Base-by-base conservation (phyloP, 2,888 invertebrate species). In the Parnassius apollo region DNA sequence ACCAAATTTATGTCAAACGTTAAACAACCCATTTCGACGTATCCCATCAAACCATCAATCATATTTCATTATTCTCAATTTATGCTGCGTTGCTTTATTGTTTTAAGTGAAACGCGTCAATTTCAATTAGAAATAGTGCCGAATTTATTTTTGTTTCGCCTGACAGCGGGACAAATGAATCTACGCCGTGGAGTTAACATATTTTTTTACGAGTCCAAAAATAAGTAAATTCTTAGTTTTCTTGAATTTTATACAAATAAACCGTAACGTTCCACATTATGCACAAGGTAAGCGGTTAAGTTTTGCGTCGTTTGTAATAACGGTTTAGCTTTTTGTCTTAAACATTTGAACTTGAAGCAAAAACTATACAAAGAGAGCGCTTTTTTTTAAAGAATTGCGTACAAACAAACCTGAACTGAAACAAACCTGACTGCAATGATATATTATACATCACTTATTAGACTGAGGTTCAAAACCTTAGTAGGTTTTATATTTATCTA, bases 31-130 rank as follows among this genome's bases (percentile, higher is more conserved):
- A 71, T 73, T 70, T 64, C 66, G 70, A 73, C 55, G 65, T 65
- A 51, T 8, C 50, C 63, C 74, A 75, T 81, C 84, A 85, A 88
- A 87, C 82, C 74, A 75, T 81, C 85, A 85, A 88, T 88, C 82
- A 77, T 77, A 81, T 81, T 86, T 80, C 75, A 87, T 88, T 87
- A 83, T 84, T 86, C 83, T 82, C 82, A 87, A 90, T 88, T 87
- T 75, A 72, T 75, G 72, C 74, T 75, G 72, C 75, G 78, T 76
- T 77, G 77, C 78, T 75, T 88, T 82, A 85, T 87, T 89, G 86
- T 87, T 89, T 88, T 86, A 85, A 90, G 88, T 85, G 83, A 86
- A 84, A 85, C 86, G 83, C 87, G 91, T 90, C 90, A 86, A 83
- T 89, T 85, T 88, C 82, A 90, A 90, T 90, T 87, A 81, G 67